Evolutionary conservation across 1,140 invertebrate species (phyloP).

Genomic region (Leptopilina clavipes): DNA sequence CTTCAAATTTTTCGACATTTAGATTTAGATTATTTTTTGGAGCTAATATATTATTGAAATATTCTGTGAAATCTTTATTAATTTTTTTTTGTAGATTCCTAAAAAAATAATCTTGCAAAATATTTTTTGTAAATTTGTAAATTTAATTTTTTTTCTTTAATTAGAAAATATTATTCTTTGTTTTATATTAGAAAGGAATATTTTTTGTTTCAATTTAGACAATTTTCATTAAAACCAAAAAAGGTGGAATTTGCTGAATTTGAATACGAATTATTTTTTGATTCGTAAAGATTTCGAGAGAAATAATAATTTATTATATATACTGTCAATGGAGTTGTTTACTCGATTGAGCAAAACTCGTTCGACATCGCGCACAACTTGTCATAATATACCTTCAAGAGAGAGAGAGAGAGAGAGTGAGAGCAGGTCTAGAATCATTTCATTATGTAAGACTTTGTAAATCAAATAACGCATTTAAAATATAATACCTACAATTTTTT

Average conservation of each 20-base stretch:
- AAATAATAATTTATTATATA: not conserved
- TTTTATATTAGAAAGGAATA: too few species aligned
- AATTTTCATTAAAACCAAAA: too few species aligned
- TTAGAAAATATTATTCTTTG: too few species aligned
- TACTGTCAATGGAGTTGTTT: not conserved
- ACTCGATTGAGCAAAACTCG: not conserved
- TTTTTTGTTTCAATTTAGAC: too few species aligned
- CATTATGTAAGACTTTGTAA: conserved; percentile 18
- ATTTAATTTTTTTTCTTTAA: not conserved
- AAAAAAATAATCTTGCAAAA: too few species aligned
- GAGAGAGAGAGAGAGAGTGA: too few species aligned
- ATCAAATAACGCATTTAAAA: not conserved
- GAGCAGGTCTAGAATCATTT: not conserved
- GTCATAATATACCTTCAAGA: not conserved
- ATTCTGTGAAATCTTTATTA: too few species aligned
- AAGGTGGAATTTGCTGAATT: too few species aligned
- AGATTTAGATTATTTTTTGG: too few species aligned
- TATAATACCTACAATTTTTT: not conserved
- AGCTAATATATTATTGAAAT: too few species aligned
- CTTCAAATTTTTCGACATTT: too few species aligned
- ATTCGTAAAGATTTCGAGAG: not conserved
- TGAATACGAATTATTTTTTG: not conserved
- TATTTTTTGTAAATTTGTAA: not conserved
- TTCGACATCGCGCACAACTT: not conserved
- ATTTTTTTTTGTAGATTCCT: too few species aligned